Conservation (phyloP, 2,113 vertebrate species). For the Todiramphus saurophagus region DNA sequence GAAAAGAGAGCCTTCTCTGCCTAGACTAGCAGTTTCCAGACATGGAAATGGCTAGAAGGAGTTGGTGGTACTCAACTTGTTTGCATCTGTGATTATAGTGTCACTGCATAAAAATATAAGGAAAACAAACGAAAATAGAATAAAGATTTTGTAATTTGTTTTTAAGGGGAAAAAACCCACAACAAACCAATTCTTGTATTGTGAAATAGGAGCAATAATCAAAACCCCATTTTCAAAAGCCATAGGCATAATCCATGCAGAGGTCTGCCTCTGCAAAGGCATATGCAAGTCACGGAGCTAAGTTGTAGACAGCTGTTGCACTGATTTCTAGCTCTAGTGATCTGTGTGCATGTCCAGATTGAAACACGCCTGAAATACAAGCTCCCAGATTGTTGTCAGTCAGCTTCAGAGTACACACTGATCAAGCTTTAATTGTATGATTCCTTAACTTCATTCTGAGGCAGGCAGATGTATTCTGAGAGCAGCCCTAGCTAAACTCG, state of each 20-base stretch:
- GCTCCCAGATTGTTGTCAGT: not conserved
- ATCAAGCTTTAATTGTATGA: not conserved
- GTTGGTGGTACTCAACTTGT: not conserved
- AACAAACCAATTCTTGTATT: not conserved
- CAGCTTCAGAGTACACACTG: not conserved
- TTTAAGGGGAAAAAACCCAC: not conserved
- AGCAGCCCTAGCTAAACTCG: not conserved
- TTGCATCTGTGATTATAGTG: not conserved
- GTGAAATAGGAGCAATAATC: not conserved
- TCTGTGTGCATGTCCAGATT: not conserved
- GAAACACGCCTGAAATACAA: not conserved
- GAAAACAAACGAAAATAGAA: not conserved
- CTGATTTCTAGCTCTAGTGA: not conserved
- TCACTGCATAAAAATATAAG: not conserved
- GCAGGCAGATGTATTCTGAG: not conserved
- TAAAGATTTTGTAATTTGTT: not conserved
- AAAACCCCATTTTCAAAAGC: not conserved
- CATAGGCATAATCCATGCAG: not conserved
- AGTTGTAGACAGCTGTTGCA: not conserved
- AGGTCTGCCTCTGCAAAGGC: not conserved
- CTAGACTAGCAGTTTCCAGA: not conserved
- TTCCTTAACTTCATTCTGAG: not conserved
- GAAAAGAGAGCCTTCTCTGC: not conserved
- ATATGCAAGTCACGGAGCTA: not conserved
- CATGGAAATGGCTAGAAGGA: not conserved